Evolutionary conservation across 2,113 vertebrate genomes (phyloP).

Genomic region (Ceyx melanurus): DNA sequence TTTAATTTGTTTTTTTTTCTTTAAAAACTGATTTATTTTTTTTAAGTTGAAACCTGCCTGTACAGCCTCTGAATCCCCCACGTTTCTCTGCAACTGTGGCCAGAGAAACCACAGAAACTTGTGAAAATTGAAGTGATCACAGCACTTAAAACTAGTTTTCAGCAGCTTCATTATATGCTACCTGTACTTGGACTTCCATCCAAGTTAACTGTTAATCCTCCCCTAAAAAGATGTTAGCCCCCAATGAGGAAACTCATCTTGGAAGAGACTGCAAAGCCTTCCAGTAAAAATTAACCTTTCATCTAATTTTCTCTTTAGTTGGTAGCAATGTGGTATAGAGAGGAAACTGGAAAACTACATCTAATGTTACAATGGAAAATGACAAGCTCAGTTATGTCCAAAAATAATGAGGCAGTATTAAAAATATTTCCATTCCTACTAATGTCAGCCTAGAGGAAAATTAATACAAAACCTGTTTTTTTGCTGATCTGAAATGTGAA

Average conservation of each 20-base stretch:
- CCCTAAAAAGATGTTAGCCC: background rate
- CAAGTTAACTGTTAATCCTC: background rate
- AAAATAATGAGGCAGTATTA: constrained; percentile 13
- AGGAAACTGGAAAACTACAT: constrained; percentile 35
- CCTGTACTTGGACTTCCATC: background rate
- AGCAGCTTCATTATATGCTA: background rate
- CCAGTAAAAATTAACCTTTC: background rate
- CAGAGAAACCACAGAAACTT: background rate
- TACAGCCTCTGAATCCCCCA: background rate
- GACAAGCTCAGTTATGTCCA: background rate
- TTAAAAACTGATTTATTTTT: background rate
- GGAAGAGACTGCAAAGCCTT: background rate
- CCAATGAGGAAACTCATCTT: background rate
- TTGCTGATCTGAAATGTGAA: background rate
- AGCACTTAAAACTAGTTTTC: background rate
- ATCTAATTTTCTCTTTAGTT: background rate
- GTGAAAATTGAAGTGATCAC: background rate
- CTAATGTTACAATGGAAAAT: constrained; percentile 10
- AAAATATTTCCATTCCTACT: constrained; percentile 39
- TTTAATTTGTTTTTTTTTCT: background rate
- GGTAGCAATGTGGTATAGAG: background rate
- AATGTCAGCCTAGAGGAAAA: background rate
- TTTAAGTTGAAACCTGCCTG: background rate
- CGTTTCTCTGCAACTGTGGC: background rate
- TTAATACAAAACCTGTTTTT: background rate